These are phyloP conservation scores for Caenorhabditis plicata DNA, from an alignment of 2,888 invertebrate genomes.

Conservation along the genomic window DNA sequence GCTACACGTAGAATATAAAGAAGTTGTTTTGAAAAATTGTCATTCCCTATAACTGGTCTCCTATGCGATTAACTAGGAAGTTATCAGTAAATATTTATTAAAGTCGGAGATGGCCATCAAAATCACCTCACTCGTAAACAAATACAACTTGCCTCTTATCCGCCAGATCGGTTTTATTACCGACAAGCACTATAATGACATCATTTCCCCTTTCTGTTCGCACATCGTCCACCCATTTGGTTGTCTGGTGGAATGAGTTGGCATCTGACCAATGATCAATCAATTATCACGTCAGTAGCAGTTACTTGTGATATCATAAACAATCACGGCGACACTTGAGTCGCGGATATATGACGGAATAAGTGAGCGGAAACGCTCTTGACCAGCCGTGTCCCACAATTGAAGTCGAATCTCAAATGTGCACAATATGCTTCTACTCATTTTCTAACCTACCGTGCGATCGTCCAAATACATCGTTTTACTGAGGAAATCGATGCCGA, in stretches of 20 bases:
- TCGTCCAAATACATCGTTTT: constrained; percentile 99
- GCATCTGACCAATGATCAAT: constrained; percentile 74
- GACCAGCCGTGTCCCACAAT: constrained; percentile 90
- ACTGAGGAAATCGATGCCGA: constrained; percentile 98
- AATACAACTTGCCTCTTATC: constrained; percentile 91
- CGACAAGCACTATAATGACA: constrained; percentile 98
- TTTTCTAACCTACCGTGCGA: constrained; percentile 74
- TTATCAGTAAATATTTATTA: no score
- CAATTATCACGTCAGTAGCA: constrained; percentile 28
- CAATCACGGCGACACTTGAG: constrained; percentile 97
- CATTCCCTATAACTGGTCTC: no score
- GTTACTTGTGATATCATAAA: constrained; percentile 97
- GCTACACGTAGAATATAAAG: no score
- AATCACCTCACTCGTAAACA: no score
- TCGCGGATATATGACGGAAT: constrained; percentile 98
- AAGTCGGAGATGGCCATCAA: no score
- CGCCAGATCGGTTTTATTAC: constrained; percentile 98
- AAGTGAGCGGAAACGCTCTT: constrained; percentile 92
- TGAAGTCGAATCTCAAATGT: constrained; percentile 79
- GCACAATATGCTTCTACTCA: background rate
- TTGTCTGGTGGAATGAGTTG: constrained; percentile 98
- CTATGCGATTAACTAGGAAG: no score
- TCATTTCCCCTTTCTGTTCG: constrained; percentile 97
- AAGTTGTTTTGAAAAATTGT: no score
- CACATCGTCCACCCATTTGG: constrained; percentile 99